Evolutionary conservation across 2,797 vertebrate species (phyloP).

Genomic region (Aythya fuligula): DNA sequence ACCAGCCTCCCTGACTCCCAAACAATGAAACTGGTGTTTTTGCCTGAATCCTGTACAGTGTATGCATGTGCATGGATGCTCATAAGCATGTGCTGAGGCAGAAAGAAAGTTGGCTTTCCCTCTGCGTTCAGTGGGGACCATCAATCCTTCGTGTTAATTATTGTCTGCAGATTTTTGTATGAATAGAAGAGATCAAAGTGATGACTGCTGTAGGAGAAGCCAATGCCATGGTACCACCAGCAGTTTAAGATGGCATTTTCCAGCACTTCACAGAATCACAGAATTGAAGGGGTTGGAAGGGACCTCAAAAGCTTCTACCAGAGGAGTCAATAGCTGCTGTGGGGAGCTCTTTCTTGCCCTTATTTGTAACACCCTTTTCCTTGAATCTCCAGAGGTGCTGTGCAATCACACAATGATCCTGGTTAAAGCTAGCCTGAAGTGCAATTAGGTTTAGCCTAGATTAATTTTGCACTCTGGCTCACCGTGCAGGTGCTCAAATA

Average conservation of each 20-base stretch:
- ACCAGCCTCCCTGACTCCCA: neutral
- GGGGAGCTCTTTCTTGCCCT: neutral
- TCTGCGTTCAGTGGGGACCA: neutral
- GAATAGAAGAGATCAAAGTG: neutral
- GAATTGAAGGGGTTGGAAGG: too few relatives aligned
- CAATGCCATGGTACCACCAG: neutral
- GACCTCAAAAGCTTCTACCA: neutral
- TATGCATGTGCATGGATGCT: fast-evolving
- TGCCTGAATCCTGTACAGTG: neutral
- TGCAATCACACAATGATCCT: neutral
- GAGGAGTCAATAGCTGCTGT: neutral
- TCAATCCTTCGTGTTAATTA: neutral
- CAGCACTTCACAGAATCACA: neutral
- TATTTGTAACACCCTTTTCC: neutral
- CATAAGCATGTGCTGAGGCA: neutral
- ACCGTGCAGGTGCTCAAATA: neutral
- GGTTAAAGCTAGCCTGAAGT: neutral
- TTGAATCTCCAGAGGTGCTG: neutral
- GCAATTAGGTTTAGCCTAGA: neutral
- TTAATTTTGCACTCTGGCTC: neutral
- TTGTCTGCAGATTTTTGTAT: neutral
- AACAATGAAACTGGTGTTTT: neutral
- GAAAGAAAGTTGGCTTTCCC: fast-evolving
- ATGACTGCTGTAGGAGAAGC: neutral
- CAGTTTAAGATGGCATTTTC: neutral